phyloP scores from a whole-genome alignment of 2,888 invertebrate species.

The Pyrgus malvae region DNA sequence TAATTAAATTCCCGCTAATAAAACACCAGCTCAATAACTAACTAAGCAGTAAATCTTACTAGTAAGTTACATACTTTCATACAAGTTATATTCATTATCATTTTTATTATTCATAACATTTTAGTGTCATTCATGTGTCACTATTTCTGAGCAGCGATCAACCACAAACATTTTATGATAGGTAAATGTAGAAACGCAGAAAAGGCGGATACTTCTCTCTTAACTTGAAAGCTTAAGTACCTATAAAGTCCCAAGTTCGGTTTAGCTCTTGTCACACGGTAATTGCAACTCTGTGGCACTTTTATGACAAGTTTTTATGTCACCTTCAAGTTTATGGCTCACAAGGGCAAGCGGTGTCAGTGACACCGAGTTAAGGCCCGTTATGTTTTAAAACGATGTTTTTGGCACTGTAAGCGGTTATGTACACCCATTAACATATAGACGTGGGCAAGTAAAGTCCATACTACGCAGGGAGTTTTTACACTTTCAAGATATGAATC shows the following conservation, averaged over 20 bases:
- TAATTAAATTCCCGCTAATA: too few relatives aligned
- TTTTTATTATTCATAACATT: too few relatives aligned
- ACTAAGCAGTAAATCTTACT: too few relatives aligned
- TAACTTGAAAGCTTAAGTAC: neutral
- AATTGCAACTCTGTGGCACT: conserved; percentile 12
- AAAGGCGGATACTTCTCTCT: too few relatives aligned
- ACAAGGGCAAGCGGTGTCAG: conserved; percentile 30
- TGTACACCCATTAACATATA: conserved; percentile 46
- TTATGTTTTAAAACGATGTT: conserved; percentile 52
- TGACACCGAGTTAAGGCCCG: conserved; percentile 36
- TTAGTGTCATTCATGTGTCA: too few relatives aligned
- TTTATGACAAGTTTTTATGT: conserved; percentile 22
- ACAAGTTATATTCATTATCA: too few relatives aligned
- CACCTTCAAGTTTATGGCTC: conserved; percentile 30
- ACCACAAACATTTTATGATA: too few relatives aligned
- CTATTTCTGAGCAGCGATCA: too few relatives aligned
- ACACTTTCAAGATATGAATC: neutral
- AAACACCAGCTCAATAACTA: too few relatives aligned
- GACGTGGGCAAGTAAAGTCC: conserved; percentile 21
- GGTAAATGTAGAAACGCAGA: neutral
- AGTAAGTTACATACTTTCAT: too few relatives aligned
- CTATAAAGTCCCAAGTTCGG: conserved; percentile 6
- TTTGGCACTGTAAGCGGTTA: conserved; percentile 51
- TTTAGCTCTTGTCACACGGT: conserved; percentile 11
- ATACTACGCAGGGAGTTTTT: conserved; percentile 2